Conservation (phyloP, 1,140 invertebrate genomes). For the Belonocnema kinseyi region DNA sequence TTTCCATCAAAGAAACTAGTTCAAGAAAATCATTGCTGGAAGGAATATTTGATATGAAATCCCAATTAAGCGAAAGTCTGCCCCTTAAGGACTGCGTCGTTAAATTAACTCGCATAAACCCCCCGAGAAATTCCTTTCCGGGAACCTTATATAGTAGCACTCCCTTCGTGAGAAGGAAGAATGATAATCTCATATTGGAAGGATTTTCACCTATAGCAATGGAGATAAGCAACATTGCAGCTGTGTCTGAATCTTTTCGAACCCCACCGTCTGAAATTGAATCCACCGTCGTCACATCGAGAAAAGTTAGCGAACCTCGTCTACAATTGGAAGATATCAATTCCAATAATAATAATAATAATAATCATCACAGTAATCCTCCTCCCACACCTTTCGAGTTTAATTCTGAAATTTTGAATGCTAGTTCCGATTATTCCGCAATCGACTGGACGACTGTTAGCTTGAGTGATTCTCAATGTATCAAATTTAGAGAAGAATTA, state of each 20-base stretch:
- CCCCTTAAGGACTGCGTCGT: background rate
- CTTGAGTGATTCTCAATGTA: background rate
- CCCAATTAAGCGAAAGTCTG: background rate
- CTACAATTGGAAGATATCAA: background rate
- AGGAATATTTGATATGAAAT: background rate
- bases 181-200: background rate
- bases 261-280: background rate
- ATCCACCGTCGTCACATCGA: background rate
- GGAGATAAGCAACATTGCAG: background rate
- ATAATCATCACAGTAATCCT: background rate
- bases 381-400: background rate
- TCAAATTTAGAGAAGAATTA: background rate
- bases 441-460: conserved; percentile 3
- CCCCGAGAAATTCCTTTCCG: background rate
- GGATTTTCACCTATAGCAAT: background rate
- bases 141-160: background rate
- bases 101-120: background rate
- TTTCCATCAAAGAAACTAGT: too few relatives aligned
- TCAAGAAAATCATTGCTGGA: too few relatives aligned
- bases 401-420: background rate
- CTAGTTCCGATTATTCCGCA: background rate
- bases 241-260: background rate
- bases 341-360: background rate
- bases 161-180: background rate
- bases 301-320: background rate